phyloP scores from a whole-genome alignment of 2,113 vertebrate species.

The Passer domesticus region DNA sequence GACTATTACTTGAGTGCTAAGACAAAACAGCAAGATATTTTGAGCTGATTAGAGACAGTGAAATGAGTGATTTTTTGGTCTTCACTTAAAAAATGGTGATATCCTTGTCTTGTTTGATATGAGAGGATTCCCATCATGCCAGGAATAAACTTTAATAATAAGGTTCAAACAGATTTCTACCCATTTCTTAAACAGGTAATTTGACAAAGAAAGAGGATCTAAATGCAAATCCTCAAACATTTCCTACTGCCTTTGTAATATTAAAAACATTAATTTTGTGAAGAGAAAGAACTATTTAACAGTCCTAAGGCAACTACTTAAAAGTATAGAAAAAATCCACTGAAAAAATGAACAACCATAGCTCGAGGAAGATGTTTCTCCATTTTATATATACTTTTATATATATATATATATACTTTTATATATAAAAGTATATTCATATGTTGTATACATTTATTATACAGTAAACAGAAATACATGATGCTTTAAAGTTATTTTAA shows the following conservation, averaged over 20 bases:
- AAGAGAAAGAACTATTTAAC: neutral
- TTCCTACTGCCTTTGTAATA: neutral
- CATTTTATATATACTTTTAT: too few species aligned
- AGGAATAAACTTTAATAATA: neutral
- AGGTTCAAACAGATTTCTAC: neutral
- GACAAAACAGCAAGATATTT: neutral
- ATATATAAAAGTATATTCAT: neutral
- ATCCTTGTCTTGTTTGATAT: neutral
- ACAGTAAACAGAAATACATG: neutral
- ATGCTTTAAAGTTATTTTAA: neutral
- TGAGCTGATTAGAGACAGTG: neutral
- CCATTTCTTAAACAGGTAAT: neutral
- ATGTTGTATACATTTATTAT: neutral
- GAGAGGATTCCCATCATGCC: neutral
- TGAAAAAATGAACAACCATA: neutral
- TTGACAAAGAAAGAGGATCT: neutral
- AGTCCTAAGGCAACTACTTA: neutral
- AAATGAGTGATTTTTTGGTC: neutral
- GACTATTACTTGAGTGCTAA: neutral
- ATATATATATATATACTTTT: too few species aligned
- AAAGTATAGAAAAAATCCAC: neutral
- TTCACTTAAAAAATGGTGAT: neutral
- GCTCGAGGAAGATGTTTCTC: neutral
- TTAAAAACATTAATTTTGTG: neutral
- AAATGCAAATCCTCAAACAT: neutral